Evolutionary conservation across 2,888 invertebrate genomes (phyloP), one percentile per base, ranked within the genome.

Genomic region (Diarsia dahlii): DNA sequence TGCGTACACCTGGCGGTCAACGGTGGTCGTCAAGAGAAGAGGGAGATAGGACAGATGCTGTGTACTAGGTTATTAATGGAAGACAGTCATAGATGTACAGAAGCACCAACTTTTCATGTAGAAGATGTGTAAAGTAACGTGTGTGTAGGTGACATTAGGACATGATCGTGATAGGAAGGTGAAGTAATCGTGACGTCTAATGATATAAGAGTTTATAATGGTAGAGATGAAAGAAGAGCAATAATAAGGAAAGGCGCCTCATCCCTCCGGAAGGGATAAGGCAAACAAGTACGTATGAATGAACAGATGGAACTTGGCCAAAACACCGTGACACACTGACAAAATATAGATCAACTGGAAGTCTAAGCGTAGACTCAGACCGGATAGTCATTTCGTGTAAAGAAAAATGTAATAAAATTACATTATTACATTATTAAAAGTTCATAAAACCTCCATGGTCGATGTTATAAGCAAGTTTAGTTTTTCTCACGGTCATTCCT

Each of bases 1-100:
- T 95, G 95, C 97, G 97, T 90, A 97, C 97, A 95, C 97, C 97
- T 97, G 95, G 92, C 83, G 95, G 95, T 95, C 95, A 96, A 95
- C 93, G 93, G 87, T 89, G 94, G 93, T 90, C 90, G 95, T 95
- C 95, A 95, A 95, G 94, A 95, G 96, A 96, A 96, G 94, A 95
- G 94, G 92, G 93, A 93, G 94, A 94, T 91, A 92, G 94, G 93
- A 94, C 87, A 93, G 93, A 90, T 92, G 82, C 72, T 75, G 87
- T 81, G 88, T 83, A 76, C 70, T 70, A 88, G 86, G 89, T 87
- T 86, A 85, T 81, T 84, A 80, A 84, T 86, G 86, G 79, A 84
- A 83, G 84, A 85, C 74, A 74, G 84, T 81, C 76, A 81, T 48
- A 81, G 68, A 80, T 83, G 86, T 74, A 62, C 54, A 69, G 62